phyloP scores from a whole-genome alignment of 2,113 vertebrate species.

The Desmodus rotundus region DNA sequence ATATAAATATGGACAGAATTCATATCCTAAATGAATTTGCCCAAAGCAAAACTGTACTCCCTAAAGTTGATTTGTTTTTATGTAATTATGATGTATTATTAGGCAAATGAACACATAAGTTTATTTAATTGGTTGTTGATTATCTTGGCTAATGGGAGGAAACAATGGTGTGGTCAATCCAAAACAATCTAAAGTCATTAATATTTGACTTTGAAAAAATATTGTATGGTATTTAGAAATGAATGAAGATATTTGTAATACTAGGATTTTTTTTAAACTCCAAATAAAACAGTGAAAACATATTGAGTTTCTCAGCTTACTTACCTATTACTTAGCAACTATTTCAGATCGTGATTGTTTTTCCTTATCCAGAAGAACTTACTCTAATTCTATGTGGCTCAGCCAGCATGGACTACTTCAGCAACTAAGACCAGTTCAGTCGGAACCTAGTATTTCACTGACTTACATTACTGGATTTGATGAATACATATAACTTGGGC shows the following conservation, averaged over 20 bases:
- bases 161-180: neutral
- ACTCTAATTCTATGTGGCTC: neutral
- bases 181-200: conserved; percentile 32
- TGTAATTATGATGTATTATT: conserved; percentile 20
- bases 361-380: neutral
- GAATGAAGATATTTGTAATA: neutral
- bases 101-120: neutral
- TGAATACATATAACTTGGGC: neutral
- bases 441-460: neutral
- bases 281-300: neutral
- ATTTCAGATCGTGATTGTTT: neutral
- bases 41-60: neutral
- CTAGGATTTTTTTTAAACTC: neutral
- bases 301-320: neutral
- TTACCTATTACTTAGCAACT: neutral
- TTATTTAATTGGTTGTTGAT: conserved; percentile 19
- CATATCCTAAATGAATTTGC: conserved; percentile 32
- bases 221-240: neutral
- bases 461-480: neutral
- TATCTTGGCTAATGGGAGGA: conserved; percentile 21
- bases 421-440: neutral
- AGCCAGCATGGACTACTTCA: neutral
- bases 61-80: conserved; percentile 25
- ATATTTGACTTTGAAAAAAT: neutral
- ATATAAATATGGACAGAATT: conserved; percentile 8